A percentile compares a stretch with the other conserved stretches of the same genome.
phyloP scores from a whole-genome alignment of 1,140 invertebrate genomes.

The Teleogryllus occipitalis region DNA sequence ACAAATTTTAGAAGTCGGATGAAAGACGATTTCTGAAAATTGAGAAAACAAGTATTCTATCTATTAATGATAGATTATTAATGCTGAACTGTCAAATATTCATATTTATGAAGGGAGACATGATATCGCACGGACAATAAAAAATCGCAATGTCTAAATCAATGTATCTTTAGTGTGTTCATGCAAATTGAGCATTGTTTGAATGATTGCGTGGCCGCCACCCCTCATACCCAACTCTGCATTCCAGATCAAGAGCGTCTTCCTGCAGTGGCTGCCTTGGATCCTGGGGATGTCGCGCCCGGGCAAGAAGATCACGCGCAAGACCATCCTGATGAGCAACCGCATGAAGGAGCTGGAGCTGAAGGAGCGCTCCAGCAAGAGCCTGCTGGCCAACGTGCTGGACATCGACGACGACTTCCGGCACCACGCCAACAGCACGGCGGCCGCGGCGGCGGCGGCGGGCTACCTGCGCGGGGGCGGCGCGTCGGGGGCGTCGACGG shows the following conservation, averaged over 20 bases:
- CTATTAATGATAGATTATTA: no score
- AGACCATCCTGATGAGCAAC: slow-evolving; percentile 79
- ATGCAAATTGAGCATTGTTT: no score
- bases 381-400: slow-evolving; percentile 84
- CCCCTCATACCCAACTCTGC: no score
- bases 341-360: slow-evolving; percentile 84
- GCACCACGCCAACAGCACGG: slow-evolving; percentile 40
- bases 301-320: slow-evolving; percentile 85
- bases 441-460: slow-evolving; percentile 17
- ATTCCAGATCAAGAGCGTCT: slow-evolving; percentile 77
- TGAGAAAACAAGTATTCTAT: no score
- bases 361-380: slow-evolving; percentile 86
- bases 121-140: no score
- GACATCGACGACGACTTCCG: slow-evolving; percentile 84
- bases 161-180: no score
- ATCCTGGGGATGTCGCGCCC: slow-evolving; percentile 88
- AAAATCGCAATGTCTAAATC: no score
- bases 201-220: no score
- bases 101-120: no score
- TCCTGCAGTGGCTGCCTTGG: slow-evolving; percentile 95
- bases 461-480: slow-evolving; percentile 19
- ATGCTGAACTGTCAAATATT: no score
- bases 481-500: slow-evolving; percentile 36
- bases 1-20: no score
- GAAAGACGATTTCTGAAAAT: no score